Conservation (phyloP, 1,140 invertebrate genomes). For the Nasonia vitripennis region DNA sequence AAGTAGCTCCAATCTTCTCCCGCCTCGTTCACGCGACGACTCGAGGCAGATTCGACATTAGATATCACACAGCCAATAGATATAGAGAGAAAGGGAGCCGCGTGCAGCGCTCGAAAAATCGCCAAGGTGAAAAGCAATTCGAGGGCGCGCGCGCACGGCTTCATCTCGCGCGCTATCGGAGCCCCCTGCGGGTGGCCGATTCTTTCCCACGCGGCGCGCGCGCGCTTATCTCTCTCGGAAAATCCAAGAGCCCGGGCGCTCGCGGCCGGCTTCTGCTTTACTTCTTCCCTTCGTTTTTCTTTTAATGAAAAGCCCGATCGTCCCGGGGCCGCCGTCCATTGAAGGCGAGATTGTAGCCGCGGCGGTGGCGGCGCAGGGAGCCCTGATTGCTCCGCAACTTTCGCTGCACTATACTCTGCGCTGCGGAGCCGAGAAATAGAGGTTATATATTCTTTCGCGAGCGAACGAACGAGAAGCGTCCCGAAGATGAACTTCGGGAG, state of each 20-base stretch:
- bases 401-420: neutral
- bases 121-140: slow-evolving; percentile 7
- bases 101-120: neutral
- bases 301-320: slow-evolving; percentile 33
- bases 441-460: neutral
- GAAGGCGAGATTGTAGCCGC: slow-evolving; percentile 2
- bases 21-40: neutral
- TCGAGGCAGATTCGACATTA: neutral
- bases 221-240: neutral
- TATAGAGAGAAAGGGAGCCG: neutral
- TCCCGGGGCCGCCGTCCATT: neutral
- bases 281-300: slow-evolving; percentile 1
- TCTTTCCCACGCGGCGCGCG: neutral
- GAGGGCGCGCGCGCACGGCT: neutral
- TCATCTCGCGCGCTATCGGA: neutral
- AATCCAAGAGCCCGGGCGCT: neutral
- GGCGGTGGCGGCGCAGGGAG: too few species aligned
- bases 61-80: neutral
- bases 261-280: neutral
- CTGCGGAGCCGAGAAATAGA: neutral
- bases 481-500: neutral
- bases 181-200: neutral
- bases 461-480: neutral
- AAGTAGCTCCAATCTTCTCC: neutral
- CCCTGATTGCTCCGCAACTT: neutral